These are phyloP conservation scores for Sylvilagus floridanus DNA, from an alignment of 2,797 vertebrate genomes.

Conservation along the genomic window DNA sequence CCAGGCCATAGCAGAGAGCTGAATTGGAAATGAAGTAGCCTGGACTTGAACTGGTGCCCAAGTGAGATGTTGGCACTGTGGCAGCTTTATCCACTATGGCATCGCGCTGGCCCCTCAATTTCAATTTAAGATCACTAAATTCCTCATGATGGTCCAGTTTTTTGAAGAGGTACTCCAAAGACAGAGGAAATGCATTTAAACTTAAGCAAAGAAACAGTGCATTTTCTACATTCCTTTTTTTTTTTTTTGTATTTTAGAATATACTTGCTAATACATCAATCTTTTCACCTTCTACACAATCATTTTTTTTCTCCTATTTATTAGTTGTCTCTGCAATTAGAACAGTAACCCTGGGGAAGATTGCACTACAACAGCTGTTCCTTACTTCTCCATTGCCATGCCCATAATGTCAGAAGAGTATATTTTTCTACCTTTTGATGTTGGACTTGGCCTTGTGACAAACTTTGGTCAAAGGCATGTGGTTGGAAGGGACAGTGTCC, in stretches of 20 bases:
- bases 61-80: no score
- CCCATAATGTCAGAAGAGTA: neutral
- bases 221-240: neutral
- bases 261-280: neutral
- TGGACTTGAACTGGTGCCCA: no score
- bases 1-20: no score
- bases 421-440: neutral
- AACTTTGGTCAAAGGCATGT: neutral
- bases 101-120: no score
- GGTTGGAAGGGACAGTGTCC: neutral
- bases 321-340: neutral
- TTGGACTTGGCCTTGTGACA: neutral
- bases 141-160: neutral
- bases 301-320: neutral
- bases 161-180: neutral
- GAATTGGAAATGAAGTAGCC: no score
- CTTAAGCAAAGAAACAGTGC: neutral
- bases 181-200: neutral
- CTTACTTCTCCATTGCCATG: neutral
- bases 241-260: neutral
- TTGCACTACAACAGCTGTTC: no score
- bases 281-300: neutral
- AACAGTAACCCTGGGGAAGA: neutral
- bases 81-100: no score
- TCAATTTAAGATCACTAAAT: neutral